These are phyloP conservation scores for Selenia dentaria DNA, from an alignment of 2,888 invertebrate genomes.

Conservation along the genomic window DNA sequence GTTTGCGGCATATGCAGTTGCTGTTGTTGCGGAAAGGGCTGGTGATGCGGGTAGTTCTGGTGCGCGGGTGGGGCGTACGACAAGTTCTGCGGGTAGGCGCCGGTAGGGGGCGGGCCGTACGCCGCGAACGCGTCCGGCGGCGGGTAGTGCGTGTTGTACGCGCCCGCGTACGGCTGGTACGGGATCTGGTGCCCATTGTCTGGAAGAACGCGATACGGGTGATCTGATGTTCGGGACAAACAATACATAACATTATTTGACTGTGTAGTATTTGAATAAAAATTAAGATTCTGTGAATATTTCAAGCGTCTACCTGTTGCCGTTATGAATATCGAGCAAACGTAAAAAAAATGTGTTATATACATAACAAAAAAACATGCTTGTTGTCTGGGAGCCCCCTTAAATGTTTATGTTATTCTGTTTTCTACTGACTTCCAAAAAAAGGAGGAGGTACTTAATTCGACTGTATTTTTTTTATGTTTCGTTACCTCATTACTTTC, in stretches of 20 bases:
- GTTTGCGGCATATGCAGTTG: slow-evolving; percentile 77
- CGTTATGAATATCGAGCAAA: no score
- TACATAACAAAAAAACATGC: no score
- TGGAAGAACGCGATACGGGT: slow-evolving; percentile 38
- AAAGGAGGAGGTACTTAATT: no score
- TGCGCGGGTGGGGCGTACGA: slow-evolving; percentile 81
- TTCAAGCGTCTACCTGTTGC: no score
- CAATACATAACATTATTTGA: not conserved
- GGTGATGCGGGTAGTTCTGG: slow-evolving; percentile 79
- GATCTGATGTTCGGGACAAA: not conserved
- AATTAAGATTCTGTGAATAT: no score
- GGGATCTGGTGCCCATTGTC: slow-evolving; percentile 83
- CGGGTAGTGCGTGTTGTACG: slow-evolving; percentile 81
- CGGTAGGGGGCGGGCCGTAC: slow-evolving; percentile 77
- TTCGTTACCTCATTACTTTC: no score
- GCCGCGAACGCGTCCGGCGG: slow-evolving; percentile 79
- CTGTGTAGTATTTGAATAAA: no score
- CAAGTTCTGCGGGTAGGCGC: slow-evolving; percentile 76
- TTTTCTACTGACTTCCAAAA: no score
- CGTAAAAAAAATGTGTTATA: no score
- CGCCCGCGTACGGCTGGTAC: slow-evolving; percentile 78
- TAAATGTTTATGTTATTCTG: no score
- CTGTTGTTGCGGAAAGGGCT: slow-evolving; percentile 77
- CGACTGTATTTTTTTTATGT: no score
- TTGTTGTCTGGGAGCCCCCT: no score